Conservation (phyloP, 2,113 vertebrate genomes). For the Hyperopisus bebe region DNA sequence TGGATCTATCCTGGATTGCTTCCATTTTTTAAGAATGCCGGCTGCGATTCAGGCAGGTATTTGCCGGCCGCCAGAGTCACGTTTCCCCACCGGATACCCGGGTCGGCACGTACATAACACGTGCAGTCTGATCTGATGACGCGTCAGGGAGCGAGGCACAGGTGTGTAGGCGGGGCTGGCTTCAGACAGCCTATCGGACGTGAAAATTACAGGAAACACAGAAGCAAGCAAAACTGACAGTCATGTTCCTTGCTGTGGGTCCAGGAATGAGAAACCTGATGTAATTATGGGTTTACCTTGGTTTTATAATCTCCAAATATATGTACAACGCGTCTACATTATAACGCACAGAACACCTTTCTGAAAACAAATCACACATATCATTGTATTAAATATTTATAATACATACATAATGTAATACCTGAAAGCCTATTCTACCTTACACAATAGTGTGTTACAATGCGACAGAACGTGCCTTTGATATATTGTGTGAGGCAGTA, state of each 20-base stretch:
- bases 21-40: background rate
- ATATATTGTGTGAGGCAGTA: background rate
- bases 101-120: background rate
- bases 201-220: background rate
- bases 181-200: background rate
- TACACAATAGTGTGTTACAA: slow-evolving; percentile 14
- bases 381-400: slow-evolving; percentile 18
- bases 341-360: background rate
- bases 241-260: background rate
- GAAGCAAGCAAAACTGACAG: background rate
- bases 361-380: slow-evolving; percentile 16
- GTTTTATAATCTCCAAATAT: slow-evolving; percentile 13
- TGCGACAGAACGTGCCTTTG: background rate
- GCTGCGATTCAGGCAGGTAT: background rate
- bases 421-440: slow-evolving; percentile 14
- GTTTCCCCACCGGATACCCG: background rate
- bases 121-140: background rate
- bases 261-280: background rate
- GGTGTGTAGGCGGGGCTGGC: background rate
- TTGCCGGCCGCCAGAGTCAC: background rate
- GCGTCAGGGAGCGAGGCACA: background rate
- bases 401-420: slow-evolving; percentile 12
- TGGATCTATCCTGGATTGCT: background rate
- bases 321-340: background rate
- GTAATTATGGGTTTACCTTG: background rate